These are phyloP conservation scores for Reinhardtius hippoglossoides DNA, from an alignment of 2,113 vertebrate species.

Conservation along the genomic window DNA sequence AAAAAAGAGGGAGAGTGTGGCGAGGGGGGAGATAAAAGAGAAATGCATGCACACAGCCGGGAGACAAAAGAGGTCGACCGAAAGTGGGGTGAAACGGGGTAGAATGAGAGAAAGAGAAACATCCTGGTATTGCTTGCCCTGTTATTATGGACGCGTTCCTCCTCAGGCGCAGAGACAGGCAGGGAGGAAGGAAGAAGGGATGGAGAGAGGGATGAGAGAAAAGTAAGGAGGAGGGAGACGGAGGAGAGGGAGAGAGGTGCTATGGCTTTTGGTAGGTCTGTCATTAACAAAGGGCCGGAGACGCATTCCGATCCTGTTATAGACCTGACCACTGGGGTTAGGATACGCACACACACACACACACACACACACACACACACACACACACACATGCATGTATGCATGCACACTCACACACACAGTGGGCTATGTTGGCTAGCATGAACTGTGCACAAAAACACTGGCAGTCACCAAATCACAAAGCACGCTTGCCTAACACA, in stretches of 20 bases:
- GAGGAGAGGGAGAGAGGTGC: conserved; percentile 73
- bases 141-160: conserved; percentile 70
- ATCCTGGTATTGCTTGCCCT: conserved; percentile 69
- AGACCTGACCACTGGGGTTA: conserved; percentile 78
- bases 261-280: conserved; percentile 82
- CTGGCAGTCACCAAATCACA: conserved; percentile 50
- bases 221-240: conserved; percentile 39
- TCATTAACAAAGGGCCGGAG: conserved; percentile 83
- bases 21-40: conserved; percentile 47
- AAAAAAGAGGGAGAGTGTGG: background rate
- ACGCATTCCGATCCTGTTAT: conserved; percentile 83
- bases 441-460: conserved; percentile 64
- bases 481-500: conserved; percentile 16
- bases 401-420: conserved; percentile 38
- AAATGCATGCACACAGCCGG: conserved; percentile 36
- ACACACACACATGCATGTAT: too few species aligned
- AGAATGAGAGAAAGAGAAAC: conserved; percentile 68
- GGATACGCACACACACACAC: conserved; percentile 60
- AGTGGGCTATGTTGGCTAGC: conserved; percentile 43
- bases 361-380: conserved; percentile 14
- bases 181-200: conserved; percentile 21
- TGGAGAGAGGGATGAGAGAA: conserved; percentile 60
- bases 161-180: conserved; percentile 50
- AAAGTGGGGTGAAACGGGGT: conserved; percentile 43
- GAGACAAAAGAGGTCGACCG: conserved; percentile 63